These are phyloP conservation scores for Dysdera silvatica DNA, from an alignment of 1,140 invertebrate genomes.

Conservation along the genomic window DNA sequence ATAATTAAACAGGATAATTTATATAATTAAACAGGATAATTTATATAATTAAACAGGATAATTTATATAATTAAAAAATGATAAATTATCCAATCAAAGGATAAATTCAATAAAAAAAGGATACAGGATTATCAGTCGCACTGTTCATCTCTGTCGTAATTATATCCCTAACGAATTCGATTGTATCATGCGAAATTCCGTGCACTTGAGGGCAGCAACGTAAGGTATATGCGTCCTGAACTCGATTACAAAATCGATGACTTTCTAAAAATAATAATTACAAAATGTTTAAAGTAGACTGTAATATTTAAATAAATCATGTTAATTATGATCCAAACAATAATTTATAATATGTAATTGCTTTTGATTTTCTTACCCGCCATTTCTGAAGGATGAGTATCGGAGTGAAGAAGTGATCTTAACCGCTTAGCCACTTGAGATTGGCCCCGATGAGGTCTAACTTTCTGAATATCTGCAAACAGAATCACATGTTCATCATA, in stretches of 20 bases:
- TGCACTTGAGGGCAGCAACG: slow-evolving; percentile 62
- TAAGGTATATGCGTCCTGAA: slow-evolving; percentile 67
- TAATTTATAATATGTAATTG: too few species aligned
- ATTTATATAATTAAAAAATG: too few species aligned
- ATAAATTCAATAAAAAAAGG: slow-evolving; percentile 10
- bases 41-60: too few species aligned
- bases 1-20: too few species aligned
- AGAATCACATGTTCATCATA: too few species aligned
- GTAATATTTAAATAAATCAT: not conserved
- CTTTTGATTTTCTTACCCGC: slow-evolving; percentile 47
- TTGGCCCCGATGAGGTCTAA: slow-evolving; percentile 62
- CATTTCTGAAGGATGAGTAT: slow-evolving; percentile 60
- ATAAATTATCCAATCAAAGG: too few species aligned
- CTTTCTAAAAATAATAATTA: slow-evolving; percentile 48
- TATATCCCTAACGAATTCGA: slow-evolving; percentile 57
- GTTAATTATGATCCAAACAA: too few species aligned
- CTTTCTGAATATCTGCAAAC: slow-evolving; percentile 54
- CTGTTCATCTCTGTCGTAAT: slow-evolving; percentile 62
- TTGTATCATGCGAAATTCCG: slow-evolving; percentile 62
- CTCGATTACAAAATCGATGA: slow-evolving; percentile 60
- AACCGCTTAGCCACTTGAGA: slow-evolving; percentile 55
- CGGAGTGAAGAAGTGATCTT: slow-evolving; percentile 58
- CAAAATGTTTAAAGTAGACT: not conserved
- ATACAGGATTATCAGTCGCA: slow-evolving; percentile 65
- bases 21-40: too few species aligned